Percentiles rank a stretch among this genome's conserved stretches.
phyloP scores from a whole-genome alignment of 2,797 vertebrate genomes.

The Rhabdomys pumilio region DNA sequence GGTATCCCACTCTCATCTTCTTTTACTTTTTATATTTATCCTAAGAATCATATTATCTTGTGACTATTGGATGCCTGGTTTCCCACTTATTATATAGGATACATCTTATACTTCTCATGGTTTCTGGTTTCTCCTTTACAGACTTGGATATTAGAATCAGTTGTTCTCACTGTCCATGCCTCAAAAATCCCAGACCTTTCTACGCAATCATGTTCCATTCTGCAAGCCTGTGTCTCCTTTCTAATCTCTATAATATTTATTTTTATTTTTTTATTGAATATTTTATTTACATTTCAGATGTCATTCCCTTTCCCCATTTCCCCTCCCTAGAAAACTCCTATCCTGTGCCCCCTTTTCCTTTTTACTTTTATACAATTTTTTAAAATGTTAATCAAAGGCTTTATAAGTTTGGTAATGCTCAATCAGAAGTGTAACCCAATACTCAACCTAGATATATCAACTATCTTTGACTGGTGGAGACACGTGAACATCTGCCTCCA shows the following conservation, averaged over 20 bases:
- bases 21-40: neutral
- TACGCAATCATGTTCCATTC: neutral
- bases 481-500: no score
- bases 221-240: neutral
- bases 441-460: no score
- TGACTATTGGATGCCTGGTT: neutral
- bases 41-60: neutral
- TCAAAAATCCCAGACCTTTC: constrained; percentile 1
- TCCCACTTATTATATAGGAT: neutral
- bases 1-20: neutral
- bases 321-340: no score
- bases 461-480: no score
- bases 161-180: neutral
- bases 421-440: no score
- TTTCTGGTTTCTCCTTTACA: neutral
- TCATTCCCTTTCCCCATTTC: no score
- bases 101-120: neutral
- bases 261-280: no score
- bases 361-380: no score
- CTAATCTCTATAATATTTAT: neutral
- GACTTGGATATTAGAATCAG: neutral
- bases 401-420: no score
- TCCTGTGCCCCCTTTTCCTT: no score
- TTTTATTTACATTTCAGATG: no score
- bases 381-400: no score